A percentile compares a stretch with the other conserved stretches of the same genome.
Conservation (phyloP, 1,140 invertebrate species). For the Lycorma delicatula region DNA sequence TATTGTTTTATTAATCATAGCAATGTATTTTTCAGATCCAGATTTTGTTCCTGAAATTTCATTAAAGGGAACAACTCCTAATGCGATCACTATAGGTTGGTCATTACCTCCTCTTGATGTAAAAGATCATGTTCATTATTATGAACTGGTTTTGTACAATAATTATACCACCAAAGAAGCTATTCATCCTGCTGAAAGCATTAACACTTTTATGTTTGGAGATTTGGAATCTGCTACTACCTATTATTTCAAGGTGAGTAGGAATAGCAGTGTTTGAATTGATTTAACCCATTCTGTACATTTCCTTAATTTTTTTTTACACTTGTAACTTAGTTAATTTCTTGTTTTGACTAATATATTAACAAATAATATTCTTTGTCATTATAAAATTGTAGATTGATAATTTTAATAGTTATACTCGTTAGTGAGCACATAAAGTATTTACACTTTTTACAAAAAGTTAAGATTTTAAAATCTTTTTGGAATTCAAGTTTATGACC, state of each 20-base stretch:
- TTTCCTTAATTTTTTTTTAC: too few relatives aligned
- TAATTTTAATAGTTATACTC: too few relatives aligned
- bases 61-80: conserved; percentile 65
- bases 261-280: too few relatives aligned
- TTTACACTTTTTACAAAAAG: too few relatives aligned
- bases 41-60: conserved; percentile 65
- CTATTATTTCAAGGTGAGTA: conserved; percentile 68
- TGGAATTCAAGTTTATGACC: too few relatives aligned
- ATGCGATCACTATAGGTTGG: conserved; percentile 72
- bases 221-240: conserved; percentile 65
- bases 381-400: too few relatives aligned
- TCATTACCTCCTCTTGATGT: conserved; percentile 52
- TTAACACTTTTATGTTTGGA: conserved; percentile 64
- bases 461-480: too few relatives aligned
- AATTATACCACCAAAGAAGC: conserved; percentile 48
- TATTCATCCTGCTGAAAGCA: conserved; percentile 44
- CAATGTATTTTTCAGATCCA: conserved; percentile 47
- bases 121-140: conserved; percentile 63
- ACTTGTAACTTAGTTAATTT: too few relatives aligned
- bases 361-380: too few relatives aligned
- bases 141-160: conserved; percentile 56
- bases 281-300: too few relatives aligned
- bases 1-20: neutral
- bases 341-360: too few relatives aligned
- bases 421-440: too few relatives aligned